Conservation (phyloP, 2,113 vertebrate genomes). For the Bothrops jararaca region DNA sequence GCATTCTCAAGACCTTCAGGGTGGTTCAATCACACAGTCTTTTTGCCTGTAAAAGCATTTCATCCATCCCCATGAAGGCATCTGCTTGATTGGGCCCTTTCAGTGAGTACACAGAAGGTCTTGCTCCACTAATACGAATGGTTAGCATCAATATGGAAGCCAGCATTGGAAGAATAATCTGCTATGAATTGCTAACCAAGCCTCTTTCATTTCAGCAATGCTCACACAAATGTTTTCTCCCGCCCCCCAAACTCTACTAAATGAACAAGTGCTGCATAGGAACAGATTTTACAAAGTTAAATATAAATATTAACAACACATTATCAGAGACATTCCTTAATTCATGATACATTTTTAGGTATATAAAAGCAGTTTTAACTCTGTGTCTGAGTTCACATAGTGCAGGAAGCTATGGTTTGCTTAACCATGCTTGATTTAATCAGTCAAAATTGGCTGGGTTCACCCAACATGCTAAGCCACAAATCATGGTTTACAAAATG, state of each 20-base stretch:
- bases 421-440: not conserved
- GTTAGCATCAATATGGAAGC: not conserved
- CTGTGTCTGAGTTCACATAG: not conserved
- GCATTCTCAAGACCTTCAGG: not conserved
- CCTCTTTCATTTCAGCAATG: not conserved
- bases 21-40: not conserved
- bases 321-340: not conserved
- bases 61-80: not conserved
- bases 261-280: not conserved
- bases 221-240: not conserved
- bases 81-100: not conserved
- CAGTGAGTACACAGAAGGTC: not conserved
- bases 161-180: not conserved
- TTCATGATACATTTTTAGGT: not conserved
- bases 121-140: not conserved
- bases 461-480: not conserved
- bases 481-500: not conserved
- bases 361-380: not conserved
- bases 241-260: not conserved
- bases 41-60: not conserved
- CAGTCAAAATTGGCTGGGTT: not conserved
- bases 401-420: not conserved
- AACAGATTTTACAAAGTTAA: slow-evolving; percentile 19
- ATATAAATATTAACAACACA: slow-evolving; percentile 17
- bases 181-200: not conserved